Evolutionary conservation across 2,888 invertebrate species (phyloP).

Genomic region (Plagodis dolabraria): DNA sequence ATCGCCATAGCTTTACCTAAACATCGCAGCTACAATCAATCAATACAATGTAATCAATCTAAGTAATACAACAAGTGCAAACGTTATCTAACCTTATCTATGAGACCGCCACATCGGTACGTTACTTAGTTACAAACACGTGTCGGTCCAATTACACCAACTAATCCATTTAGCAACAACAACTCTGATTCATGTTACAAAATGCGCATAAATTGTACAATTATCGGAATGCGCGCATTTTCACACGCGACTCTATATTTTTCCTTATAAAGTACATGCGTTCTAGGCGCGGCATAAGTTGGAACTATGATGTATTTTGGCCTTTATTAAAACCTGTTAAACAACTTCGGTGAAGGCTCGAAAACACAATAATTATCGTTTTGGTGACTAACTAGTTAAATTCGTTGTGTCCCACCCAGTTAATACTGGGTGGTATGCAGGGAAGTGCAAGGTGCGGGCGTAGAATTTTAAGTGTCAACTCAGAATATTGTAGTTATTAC

Average conservation of each 20-base stretch:
- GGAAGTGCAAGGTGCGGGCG: too few species aligned
- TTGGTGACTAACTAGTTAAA: not conserved
- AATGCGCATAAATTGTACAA: slow-evolving; percentile 20
- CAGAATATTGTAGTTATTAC: too few species aligned
- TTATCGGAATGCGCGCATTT: slow-evolving; percentile 17
- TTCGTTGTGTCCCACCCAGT: too few species aligned
- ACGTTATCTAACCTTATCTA: slow-evolving; percentile 1
- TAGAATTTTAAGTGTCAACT: too few species aligned
- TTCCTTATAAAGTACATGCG: slow-evolving; percentile 3
- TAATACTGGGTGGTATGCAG: too few species aligned
- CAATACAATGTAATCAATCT: not conserved
- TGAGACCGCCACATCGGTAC: slow-evolving; percentile 1
- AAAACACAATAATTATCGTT: not conserved
- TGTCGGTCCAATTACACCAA: slow-evolving; percentile 24
- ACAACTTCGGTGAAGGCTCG: not conserved
- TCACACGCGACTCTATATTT: slow-evolving; percentile 20
- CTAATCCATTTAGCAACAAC: slow-evolving; percentile 17
- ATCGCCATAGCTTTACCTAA: not conserved
- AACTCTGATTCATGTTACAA: slow-evolving; percentile 28
- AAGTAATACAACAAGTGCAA: not conserved
- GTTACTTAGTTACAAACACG: slow-evolving; percentile 25
- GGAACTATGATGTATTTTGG: slow-evolving; percentile 2
- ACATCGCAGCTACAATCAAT: not conserved
- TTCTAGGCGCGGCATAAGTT: not conserved
- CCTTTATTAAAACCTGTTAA: slow-evolving; percentile 17